Conservation (phyloP, 2,113 vertebrate species). For the Haliaeetus leucogaster region DNA sequence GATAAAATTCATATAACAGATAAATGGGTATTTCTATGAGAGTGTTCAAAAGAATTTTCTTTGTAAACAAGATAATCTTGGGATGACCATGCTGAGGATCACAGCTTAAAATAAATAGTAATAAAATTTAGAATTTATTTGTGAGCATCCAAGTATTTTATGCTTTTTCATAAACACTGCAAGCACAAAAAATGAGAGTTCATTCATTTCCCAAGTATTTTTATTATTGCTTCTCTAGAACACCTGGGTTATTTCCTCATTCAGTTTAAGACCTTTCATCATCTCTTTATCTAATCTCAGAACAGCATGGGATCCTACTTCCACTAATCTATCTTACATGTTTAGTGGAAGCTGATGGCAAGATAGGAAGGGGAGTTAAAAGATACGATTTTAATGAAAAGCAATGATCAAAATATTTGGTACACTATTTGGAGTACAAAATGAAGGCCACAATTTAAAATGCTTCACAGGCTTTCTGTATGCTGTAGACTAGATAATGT, state of each 20-base stretch:
- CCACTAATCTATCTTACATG: not conserved
- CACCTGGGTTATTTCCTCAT: constrained; percentile 13
- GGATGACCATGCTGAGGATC: not conserved
- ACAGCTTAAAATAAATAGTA: not conserved
- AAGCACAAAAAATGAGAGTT: not conserved
- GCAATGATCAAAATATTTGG: constrained; percentile 24
- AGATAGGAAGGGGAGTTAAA: not conserved
- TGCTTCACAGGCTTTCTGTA: not conserved
- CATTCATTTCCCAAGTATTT: constrained; percentile 16
- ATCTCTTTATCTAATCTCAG: constrained; percentile 42
- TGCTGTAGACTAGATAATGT: not conserved
- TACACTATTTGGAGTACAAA: not conserved
- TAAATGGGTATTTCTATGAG: not conserved
- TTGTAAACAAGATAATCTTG: constrained; percentile 5
- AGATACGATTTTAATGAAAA: constrained; percentile 7
- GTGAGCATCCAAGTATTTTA: not conserved
- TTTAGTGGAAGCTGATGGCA: not conserved
- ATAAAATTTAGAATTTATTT: constrained; percentile 10
- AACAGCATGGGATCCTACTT: not conserved
- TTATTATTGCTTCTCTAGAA: constrained; percentile 15
- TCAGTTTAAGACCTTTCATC: constrained; percentile 27
- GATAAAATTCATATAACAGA: not conserved
- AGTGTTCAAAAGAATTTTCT: not conserved
- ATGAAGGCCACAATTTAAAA: not conserved
- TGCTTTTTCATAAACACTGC: not conserved